These are phyloP conservation scores for Gambusia yucatana DNA, from an alignment of 2,797 vertebrate species.

Conservation along the genomic window DNA sequence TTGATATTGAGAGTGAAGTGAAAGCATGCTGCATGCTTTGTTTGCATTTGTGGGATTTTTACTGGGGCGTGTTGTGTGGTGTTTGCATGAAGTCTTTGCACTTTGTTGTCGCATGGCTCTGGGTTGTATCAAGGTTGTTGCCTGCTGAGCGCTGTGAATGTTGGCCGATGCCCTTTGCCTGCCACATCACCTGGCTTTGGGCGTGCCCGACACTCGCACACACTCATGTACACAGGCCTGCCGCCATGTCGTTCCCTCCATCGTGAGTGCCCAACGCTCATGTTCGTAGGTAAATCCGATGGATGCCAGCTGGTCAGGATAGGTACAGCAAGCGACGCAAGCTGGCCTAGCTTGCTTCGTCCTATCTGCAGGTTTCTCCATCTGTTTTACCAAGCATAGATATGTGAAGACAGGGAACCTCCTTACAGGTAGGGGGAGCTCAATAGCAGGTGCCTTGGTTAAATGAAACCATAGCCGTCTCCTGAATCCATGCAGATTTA, in stretches of 20 bases:
- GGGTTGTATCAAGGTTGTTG: constrained; percentile 52
- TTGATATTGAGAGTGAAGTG: constrained; percentile 40
- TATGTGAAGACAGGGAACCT: constrained; percentile 74
- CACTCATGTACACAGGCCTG: constrained; percentile 66
- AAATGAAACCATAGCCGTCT: constrained; percentile 60
- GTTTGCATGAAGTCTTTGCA: constrained; percentile 62
- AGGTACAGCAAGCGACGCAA: constrained; percentile 53
- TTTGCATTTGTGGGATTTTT: constrained; percentile 34
- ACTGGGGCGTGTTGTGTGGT: constrained; percentile 31
- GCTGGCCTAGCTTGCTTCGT: constrained; percentile 53
- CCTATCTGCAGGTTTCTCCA: constrained; percentile 73
- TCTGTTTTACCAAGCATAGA: constrained; percentile 74
- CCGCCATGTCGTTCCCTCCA: constrained; percentile 72
- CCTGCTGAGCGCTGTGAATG: constrained; percentile 68
- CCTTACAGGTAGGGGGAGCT: constrained; percentile 83
- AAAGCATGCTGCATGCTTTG: constrained; percentile 69
- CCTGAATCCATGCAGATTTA: constrained; percentile 66
- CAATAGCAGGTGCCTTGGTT: constrained; percentile 72
- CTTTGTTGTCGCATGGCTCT: constrained; percentile 75
- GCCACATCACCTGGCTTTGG: constrained; percentile 53
- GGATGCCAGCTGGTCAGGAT: constrained; percentile 64
- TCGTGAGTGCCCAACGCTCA: constrained; percentile 79
- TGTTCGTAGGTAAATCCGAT: constrained; percentile 77
- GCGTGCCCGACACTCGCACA: constrained; percentile 71
- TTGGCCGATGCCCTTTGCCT: constrained; percentile 69